Percentiles rank a stretch among this genome's conserved stretches.
Evolutionary conservation across 2,113 vertebrate species (phyloP).

Genomic region (Phalacrocorax pelagicus): DNA sequence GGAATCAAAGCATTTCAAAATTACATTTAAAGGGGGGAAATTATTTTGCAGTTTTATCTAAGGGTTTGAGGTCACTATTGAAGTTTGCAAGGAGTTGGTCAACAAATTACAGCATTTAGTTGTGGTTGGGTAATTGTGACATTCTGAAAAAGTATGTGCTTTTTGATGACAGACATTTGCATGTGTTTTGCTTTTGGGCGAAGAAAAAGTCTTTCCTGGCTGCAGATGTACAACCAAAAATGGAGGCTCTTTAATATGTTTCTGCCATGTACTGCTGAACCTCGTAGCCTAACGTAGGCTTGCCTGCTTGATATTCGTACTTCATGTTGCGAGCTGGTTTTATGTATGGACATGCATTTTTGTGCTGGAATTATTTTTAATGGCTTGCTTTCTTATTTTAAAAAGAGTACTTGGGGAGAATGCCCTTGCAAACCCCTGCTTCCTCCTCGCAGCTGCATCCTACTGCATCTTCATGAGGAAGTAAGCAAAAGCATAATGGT

Average conservation of each 20-base stretch:
- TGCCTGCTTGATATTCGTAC: neutral
- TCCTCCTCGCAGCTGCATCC: conserved; percentile 1
- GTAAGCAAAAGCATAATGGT: neutral
- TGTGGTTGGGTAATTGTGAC: conserved; percentile 40
- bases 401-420: neutral
- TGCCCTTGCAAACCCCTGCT: neutral
- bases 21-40: neutral
- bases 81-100: neutral
- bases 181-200: conserved; percentile 11
- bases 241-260: neutral
- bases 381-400: neutral
- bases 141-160: neutral
- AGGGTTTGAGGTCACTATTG: conserved; percentile 36
- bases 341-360: neutral
- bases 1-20: conserved; percentile 20
- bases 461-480: conserved; percentile 36
- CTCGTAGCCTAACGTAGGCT: neutral
- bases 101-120: conserved; percentile 51
- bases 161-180: conserved; percentile 17
- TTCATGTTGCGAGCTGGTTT: neutral
- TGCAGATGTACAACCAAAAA: neutral
- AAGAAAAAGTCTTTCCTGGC: neutral
- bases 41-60: conserved; percentile 19
- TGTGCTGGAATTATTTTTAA: neutral
- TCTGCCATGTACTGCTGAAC: neutral